Evolutionary conservation across 2,113 vertebrate genomes (phyloP), one percentile per base, ranked within the genome.

Genomic region (Eonycteris spelaea): DNA sequence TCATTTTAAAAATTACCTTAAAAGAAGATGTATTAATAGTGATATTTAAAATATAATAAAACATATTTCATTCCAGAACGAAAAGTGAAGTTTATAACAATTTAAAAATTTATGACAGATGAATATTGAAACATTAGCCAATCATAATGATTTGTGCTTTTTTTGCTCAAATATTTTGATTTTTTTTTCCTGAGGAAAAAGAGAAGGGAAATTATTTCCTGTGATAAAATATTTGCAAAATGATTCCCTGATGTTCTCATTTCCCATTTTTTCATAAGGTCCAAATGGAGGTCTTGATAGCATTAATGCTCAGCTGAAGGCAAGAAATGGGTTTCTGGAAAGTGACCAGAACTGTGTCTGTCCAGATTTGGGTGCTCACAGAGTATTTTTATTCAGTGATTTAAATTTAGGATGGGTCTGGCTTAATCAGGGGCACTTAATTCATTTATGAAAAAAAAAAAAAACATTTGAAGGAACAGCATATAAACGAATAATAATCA

Each of bases 401-500:
- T 94, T 45, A 90, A 70, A 91, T 59, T 35, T 19, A 74, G 83
- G 24, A 0, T 67, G 4, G 48, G 0, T 67, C 53, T 96, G 33
- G 7, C 28, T 94, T 92, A 74, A 48, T 63, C 38, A 68, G 89
- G n/a, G 40, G 3, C 6, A 55, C 6, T 43, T 38, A n/a, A 87
- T 87, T 83, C 3, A 4, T 80, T 70, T 79, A 67, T 30, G 15
- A 24, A 59, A 59, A 65, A 33, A 59, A 30, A 83, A 57, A 59
- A 68, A 82, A 68, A 77, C 1, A 43, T 65, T 80, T 28, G 14
- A 33, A 5, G 45, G 28, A 82, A 92, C 14, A 43, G 28, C 70
- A 90, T 95, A 77, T 93, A 70, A 94, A 96, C 86, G 79, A 96
- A 82, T 80, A 95, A 90, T 89, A 86, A 88, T 91, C 33, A 93